Conservation (phyloP, 2,888 invertebrate species). For the Rhorus exstirpatorius region DNA sequence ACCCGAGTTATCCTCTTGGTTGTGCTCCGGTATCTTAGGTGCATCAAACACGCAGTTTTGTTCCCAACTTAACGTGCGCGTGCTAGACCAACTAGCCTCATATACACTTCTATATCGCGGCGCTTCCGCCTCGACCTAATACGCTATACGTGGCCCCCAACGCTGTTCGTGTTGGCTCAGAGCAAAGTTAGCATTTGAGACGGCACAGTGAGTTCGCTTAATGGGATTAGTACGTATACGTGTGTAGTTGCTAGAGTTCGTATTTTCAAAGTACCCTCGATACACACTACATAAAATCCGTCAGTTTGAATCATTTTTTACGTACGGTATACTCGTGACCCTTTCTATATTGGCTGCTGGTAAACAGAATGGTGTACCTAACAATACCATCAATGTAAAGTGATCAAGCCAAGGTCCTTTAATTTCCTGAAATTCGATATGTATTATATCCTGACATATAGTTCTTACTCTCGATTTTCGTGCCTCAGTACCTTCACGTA, state of each 20-base stretch:
- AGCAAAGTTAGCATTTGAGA: conserved; percentile 75
- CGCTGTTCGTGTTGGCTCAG: conserved; percentile 61
- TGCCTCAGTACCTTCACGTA: conserved; percentile 2
- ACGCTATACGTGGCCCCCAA: conserved; percentile 15
- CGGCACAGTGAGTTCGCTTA: conserved; percentile 70
- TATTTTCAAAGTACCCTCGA: conserved; percentile 32
- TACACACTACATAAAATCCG: conserved; percentile 17
- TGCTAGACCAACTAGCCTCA: conserved; percentile 28
- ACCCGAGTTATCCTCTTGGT: conserved; percentile 25
- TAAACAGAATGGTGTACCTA: not conserved
- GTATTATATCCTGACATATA: not conserved
- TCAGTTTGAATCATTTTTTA: conserved; percentile 25
- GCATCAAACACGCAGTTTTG: conserved; percentile 41
- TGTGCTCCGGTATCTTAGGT: conserved; percentile 20
- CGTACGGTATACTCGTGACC: not conserved
- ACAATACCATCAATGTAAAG: not conserved
- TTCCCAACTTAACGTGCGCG: conserved; percentile 15
- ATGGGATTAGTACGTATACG: conserved; percentile 77
- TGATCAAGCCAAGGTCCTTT: not conserved
- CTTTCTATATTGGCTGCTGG: not conserved
- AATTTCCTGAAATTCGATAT: not conserved
- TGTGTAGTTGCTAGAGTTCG: conserved; percentile 61
- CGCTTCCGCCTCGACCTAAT: conserved; percentile 3
- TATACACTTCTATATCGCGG: conserved; percentile 2
- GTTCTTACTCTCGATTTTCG: no score